Base-by-base conservation (phyloP, 2,797 vertebrate genomes). In the Sebastolobus alascanus region DNA sequence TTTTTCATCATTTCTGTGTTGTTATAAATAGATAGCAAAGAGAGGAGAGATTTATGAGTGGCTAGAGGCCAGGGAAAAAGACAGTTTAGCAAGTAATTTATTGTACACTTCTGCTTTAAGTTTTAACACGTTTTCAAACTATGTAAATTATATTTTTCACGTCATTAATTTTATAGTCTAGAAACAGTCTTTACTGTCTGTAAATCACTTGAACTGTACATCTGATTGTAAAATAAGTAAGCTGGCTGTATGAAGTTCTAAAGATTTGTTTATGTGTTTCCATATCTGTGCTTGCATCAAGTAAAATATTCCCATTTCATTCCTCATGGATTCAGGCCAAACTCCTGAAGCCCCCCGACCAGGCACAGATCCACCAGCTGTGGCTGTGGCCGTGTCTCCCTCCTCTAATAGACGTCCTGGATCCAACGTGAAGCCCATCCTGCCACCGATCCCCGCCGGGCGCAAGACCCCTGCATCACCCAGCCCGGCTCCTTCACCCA, bases 381-480 rank as follows among this genome's bases (percentile, higher is more conserved):
- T 84, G 2, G 77, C 91, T 46, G 78, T 84, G 2, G 60, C 63
- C 0, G 1, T 16, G 4, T 82, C 92, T 14, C 82, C 89, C 1
- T 86, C 92, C 22, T 43, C 88, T 0, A 84, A 91, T 1, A 60
- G 27, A 65, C 92, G 88, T 1, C 93, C 96, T 0, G 95, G 96
- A 7, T 96, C 95, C 73, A 93, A 94, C 12, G 73, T 87, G 84
- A 97, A 94, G 68, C 95, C 95, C 1, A 64, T 95, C 68, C 95
- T 99, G 8, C 97, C 98, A 16, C 97, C 97, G 0, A 98, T 99
- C 87, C 96, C 96, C 0, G 77, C 94, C 0, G 95, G 96, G 2
- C 76, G 73, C 67, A 97, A 94, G 80, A 95, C 89, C 43, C 75
- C 80, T 10, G 88, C 61, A 14, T 69, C 63, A 0, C 63, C 64